Evolutionary conservation across 2,888 invertebrate species (phyloP).

Genomic region (Zelleria hepariella): DNA sequence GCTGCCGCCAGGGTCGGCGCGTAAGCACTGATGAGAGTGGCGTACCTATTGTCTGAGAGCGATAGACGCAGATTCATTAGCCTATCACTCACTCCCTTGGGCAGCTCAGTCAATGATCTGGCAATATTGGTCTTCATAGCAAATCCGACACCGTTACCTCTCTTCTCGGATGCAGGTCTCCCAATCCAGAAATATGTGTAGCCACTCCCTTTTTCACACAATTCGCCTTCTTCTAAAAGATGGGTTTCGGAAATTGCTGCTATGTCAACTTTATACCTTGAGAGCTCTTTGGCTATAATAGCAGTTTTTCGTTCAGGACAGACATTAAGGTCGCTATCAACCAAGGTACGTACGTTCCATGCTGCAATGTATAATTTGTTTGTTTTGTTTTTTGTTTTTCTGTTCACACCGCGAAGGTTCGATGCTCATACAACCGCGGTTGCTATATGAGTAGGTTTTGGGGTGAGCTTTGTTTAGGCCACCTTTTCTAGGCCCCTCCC

Average conservation of each 20-base stretch:
- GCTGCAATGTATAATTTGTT: neutral
- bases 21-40: neutral
- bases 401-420: neutral
- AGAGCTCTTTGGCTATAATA: neutral
- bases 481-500: too few relatives aligned
- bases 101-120: too few relatives aligned
- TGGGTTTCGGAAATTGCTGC: conserved; percentile 12
- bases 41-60: neutral
- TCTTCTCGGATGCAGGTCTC: neutral
- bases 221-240: conserved; percentile 4
- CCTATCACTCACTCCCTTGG: too few relatives aligned
- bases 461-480: conserved; percentile 9
- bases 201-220: conserved; percentile 8
- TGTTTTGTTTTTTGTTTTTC: neutral
- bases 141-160: neutral
- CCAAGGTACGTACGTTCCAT: neutral
- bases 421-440: conserved; percentile 7
- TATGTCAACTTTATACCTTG: conserved; percentile 7
- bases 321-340: conserved; percentile 5
- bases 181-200: conserved; percentile 10
- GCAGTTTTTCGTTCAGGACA: conserved; percentile 11
- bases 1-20: neutral
- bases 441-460: neutral
- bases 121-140: too few relatives aligned
- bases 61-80: neutral